Percentiles rank a stretch among this genome's conserved stretches.
Evolutionary conservation across 2,113 vertebrate genomes (phyloP).

Genomic region (Eleginops maclovinus): DNA sequence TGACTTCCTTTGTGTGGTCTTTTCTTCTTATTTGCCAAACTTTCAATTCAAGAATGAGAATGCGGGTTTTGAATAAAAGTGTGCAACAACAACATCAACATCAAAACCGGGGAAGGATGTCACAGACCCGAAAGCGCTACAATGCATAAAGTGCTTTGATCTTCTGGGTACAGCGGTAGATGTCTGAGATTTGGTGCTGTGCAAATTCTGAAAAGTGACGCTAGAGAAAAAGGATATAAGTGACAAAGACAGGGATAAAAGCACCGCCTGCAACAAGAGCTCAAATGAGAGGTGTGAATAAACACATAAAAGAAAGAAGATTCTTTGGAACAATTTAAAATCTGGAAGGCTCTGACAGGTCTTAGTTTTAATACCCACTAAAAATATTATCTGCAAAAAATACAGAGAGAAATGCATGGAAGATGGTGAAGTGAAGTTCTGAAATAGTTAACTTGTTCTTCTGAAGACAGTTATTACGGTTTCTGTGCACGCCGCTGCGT

Average conservation of each 20-base stretch:
- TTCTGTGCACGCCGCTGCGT: constrained; percentile 31
- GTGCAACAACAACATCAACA: constrained; percentile 58
- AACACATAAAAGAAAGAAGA: constrained; percentile 52
- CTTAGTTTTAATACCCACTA: constrained; percentile 51
- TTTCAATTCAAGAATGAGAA: constrained; percentile 19
- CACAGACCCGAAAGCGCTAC: constrained; percentile 47
- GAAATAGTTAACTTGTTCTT: constrained; percentile 57
- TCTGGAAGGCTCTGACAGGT: constrained; percentile 44
- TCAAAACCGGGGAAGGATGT: constrained; percentile 55
- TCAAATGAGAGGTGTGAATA: constrained; percentile 58
- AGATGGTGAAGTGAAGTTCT: constrained; percentile 31
- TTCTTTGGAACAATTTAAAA: constrained; percentile 52
- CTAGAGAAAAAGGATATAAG: constrained; percentile 50
- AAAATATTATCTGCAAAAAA: constrained; percentile 54
- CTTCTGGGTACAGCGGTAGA: constrained; percentile 26
- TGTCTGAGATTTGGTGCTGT: constrained; percentile 59
- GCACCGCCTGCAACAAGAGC: constrained; percentile 64
- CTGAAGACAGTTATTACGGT: constrained; percentile 41
- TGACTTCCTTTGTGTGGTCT: constrained; percentile 17
- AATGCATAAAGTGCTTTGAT: constrained; percentile 68
- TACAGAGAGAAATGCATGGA: constrained; percentile 52
- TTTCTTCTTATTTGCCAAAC: constrained; percentile 42
- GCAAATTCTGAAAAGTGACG: constrained; percentile 64
- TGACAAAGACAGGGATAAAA: constrained; percentile 75
- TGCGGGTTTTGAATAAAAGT: constrained; percentile 20